A percentile compares a stretch with the other conserved stretches of the same genome.
Evolutionary conservation across 2,113 vertebrate genomes (phyloP).

Genomic region (Phocoena phocoena): DNA sequence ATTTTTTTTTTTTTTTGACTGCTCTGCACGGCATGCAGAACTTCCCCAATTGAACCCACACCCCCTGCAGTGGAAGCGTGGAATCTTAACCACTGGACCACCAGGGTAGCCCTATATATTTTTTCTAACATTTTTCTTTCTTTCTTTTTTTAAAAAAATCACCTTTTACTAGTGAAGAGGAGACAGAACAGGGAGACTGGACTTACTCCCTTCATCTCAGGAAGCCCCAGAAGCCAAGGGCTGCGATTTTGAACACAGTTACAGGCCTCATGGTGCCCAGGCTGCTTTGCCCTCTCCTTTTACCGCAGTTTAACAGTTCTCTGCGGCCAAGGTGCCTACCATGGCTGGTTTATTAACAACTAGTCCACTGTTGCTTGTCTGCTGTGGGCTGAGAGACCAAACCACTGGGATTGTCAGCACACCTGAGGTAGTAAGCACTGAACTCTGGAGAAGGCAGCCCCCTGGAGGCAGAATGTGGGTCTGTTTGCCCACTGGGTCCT

Average conservation of each 20-base stretch:
- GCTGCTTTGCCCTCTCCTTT: too few species aligned
- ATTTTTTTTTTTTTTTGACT: too few species aligned
- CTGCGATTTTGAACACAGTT: accelerated
- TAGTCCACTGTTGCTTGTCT: not conserved
- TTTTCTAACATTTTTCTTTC: not conserved
- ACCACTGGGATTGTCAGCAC: not conserved
- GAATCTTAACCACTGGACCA: too few species aligned
- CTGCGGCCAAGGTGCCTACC: not conserved
- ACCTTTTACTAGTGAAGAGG: not conserved
- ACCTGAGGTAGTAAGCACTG: not conserved
- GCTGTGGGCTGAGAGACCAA: not conserved
- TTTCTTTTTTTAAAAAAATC: too few species aligned
- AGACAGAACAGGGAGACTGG: not conserved
- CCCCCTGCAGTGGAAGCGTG: too few species aligned
- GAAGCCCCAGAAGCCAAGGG: accelerated
- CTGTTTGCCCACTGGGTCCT: not conserved
- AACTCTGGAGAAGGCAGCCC: not conserved
- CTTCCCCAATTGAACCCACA: too few species aligned
- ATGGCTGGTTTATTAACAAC: not conserved
- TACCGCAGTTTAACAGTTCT: not conserved
- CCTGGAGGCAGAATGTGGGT: accelerated
- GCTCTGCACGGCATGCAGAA: too few species aligned
- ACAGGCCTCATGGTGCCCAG: accelerated
- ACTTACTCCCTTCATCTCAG: not conserved
- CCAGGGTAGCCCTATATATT: not conserved